Evolutionary conservation across 2,113 vertebrate species (phyloP).

Genomic region (Sander lucioperca): DNA sequence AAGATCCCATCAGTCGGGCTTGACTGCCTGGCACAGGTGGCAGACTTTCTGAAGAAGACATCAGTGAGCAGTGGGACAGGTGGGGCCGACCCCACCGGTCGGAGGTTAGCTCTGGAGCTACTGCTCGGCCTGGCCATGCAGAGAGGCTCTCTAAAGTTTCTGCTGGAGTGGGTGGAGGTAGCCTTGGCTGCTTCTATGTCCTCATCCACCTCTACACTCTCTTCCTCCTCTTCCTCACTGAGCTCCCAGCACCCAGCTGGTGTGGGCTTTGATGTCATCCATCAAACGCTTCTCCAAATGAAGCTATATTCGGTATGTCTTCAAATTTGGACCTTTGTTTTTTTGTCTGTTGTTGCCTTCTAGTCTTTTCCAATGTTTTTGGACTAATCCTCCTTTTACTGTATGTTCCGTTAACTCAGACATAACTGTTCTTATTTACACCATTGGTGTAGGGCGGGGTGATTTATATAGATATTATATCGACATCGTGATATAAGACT

Average conservation of each 20-base stretch:
- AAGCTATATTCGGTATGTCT: constrained; percentile 85
- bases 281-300: constrained; percentile 86
- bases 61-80: constrained; percentile 80
- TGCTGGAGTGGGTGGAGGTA: constrained; percentile 88
- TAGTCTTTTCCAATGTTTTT: neutral
- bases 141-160: constrained; percentile 85
- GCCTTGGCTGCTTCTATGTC: constrained; percentile 82
- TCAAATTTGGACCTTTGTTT: neutral
- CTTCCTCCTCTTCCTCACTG: constrained; percentile 70
- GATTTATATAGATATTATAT: too few relatives aligned
- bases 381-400: neutral
- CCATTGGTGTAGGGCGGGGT: too few relatives aligned
- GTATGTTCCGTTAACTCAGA: neutral
- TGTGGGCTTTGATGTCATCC: constrained; percentile 84
- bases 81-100: constrained; percentile 81
- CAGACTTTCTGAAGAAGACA: constrained; percentile 86
- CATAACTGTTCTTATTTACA: neutral
- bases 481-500: too few relatives aligned
- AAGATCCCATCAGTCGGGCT: constrained; percentile 87
- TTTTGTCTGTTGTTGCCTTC: neutral
- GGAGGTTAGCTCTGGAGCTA: constrained; percentile 84
- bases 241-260: constrained; percentile 66
- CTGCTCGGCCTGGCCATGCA: constrained; percentile 86
- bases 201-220: constrained; percentile 56
- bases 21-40: constrained; percentile 86